A percentile compares a stretch with the other conserved stretches of the same genome.
These are phyloP conservation scores for Brachypteracias leptosomus DNA, from an alignment of 2,113 vertebrate genomes.

Conservation along the genomic window DNA sequence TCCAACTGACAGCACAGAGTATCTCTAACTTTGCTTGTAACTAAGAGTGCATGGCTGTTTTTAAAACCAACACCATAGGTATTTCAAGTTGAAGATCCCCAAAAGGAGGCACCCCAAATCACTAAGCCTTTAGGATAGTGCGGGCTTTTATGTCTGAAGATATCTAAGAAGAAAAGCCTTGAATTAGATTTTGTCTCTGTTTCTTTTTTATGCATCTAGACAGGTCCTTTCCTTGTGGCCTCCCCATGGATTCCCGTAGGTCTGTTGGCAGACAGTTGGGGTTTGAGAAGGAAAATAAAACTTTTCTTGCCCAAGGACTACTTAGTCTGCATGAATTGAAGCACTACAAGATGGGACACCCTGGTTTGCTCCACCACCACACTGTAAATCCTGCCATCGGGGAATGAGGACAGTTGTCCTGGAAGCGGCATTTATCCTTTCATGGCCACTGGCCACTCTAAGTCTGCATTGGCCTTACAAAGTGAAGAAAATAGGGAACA, in stretches of 20 bases:
- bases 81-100: background rate
- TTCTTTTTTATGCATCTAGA: background rate
- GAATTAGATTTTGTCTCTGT: background rate
- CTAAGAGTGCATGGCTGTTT: background rate
- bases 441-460: too few relatives aligned
- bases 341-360: background rate
- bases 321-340: background rate
- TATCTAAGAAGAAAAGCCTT: background rate
- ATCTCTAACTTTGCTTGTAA: background rate
- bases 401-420: background rate
- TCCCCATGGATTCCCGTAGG: background rate
- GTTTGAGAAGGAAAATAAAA: background rate
- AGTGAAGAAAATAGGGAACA: background rate
- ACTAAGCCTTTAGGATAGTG: background rate
- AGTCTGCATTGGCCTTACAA: background rate
- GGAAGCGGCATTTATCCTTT: background rate
- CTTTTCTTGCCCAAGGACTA: background rate
- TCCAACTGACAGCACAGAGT: rapidly evolving
- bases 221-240: background rate
- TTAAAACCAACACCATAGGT: background rate
- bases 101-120: background rate
- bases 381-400: background rate
- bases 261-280: background rate
- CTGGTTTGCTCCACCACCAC: background rate
- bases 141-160: background rate